Percentiles rank a stretch among this genome's conserved stretches.
Evolutionary conservation across 2,797 vertebrate species (phyloP).

Genomic region (Todus mexicanus): DNA sequence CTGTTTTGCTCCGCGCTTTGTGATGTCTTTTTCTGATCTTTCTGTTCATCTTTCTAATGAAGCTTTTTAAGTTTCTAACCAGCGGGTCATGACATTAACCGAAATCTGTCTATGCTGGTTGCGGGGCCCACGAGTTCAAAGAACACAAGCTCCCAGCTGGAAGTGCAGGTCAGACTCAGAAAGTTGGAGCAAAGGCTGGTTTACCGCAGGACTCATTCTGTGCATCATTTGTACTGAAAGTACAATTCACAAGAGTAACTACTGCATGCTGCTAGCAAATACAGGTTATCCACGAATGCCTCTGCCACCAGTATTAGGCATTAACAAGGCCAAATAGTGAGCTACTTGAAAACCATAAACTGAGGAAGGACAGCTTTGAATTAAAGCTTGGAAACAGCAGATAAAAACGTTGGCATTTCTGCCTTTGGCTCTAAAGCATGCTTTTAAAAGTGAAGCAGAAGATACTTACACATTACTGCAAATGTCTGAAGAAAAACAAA

Average conservation of each 20-base stretch:
- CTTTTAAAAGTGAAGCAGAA: neutral
- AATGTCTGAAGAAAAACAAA: neutral
- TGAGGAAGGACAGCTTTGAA: neutral
- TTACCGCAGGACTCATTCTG: neutral
- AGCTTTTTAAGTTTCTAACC: neutral
- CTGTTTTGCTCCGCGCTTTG: neutral
- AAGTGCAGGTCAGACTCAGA: neutral
- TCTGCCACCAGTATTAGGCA: neutral
- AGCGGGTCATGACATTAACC: neutral
- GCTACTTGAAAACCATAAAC: neutral
- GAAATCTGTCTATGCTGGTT: fast-evolving
- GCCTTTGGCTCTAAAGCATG: neutral
- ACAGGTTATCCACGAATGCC: neutral
- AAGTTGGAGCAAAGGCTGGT: neutral
- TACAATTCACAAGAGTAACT: neutral
- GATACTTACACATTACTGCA: neutral
- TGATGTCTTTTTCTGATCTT: neutral
- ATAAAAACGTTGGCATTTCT: neutral
- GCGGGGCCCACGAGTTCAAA: neutral
- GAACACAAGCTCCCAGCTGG: neutral
- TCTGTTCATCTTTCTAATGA: no score
- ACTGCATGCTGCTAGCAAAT: neutral
- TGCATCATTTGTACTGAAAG: neutral
- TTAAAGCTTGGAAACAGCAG: neutral
- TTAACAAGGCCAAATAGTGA: neutral